These are phyloP conservation scores for Pterois miles DNA, from an alignment of 2,797 vertebrate species.

Conservation along the genomic window DNA sequence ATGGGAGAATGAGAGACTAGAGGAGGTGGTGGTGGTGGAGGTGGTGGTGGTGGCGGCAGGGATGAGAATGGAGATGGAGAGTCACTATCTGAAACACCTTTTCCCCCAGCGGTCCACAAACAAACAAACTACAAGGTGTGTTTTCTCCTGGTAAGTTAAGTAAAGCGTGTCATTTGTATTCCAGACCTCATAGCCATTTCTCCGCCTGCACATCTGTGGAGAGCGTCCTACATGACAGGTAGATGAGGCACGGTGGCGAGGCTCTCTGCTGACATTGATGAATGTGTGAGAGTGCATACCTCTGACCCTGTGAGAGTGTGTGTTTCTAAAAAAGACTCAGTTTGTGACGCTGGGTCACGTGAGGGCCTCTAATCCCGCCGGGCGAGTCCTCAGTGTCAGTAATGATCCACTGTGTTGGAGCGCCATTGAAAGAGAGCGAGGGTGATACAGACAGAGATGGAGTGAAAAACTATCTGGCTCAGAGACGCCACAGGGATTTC, in stretches of 20 bases:
- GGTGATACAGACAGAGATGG: not conserved
- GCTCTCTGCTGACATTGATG: conserved; percentile 20
- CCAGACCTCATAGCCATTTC: conserved; percentile 10
- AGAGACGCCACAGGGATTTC: conserved; percentile 10
- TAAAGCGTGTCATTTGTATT: conserved; percentile 27
- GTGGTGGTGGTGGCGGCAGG: not conserved
- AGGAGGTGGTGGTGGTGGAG: not conserved
- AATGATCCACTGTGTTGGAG: conserved; percentile 23
- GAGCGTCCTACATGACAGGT: conserved; percentile 12
- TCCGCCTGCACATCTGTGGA: not conserved
- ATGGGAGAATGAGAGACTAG: not conserved
- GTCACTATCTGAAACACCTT: conserved; percentile 12
- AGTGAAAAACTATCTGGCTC: conserved; percentile 27
- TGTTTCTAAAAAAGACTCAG: conserved; percentile 5
- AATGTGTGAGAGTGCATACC: conserved; percentile 25
- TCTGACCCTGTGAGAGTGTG: not conserved
- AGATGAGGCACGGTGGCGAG: not conserved
- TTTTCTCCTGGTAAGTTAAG: not conserved
- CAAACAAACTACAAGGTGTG: not conserved
- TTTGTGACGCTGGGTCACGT: not conserved
- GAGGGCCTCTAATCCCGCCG: not conserved
- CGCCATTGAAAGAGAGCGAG: not conserved
- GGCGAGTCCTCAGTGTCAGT: conserved; percentile 3
- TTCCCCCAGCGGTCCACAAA: not conserved
- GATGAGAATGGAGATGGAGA: not conserved